phyloP scores from a whole-genome alignment of 2,113 vertebrate genomes.

The Pterocles orientalis region DNA sequence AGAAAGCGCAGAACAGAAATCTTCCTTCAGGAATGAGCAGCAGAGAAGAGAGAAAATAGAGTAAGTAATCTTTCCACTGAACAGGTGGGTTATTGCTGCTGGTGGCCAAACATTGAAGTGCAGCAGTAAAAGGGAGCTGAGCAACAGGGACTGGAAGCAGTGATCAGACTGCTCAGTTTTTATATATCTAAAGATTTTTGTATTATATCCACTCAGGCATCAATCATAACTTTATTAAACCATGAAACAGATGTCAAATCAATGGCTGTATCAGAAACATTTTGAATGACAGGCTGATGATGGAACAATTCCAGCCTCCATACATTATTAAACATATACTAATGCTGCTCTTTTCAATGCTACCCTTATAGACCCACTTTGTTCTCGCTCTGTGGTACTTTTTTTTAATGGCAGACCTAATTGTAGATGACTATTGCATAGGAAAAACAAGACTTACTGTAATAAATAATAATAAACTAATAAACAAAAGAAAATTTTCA shows the following conservation, averaged over 20 bases:
- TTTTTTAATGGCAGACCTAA: neutral
- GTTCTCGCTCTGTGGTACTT: neutral
- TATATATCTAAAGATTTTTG: constrained; percentile 26
- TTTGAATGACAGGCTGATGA: constrained; percentile 49
- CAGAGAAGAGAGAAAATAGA: neutral
- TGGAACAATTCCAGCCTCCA: constrained; percentile 36
- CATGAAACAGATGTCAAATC: constrained; percentile 3
- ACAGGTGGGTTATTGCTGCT: neutral
- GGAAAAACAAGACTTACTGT: neutral
- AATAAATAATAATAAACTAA: constrained; percentile 18
- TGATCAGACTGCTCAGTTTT: neutral
- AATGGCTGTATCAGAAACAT: constrained; percentile 25
- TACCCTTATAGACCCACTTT: neutral
- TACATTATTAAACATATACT: constrained; percentile 45
- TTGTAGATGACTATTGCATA: neutral
- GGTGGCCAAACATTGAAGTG: neutral
- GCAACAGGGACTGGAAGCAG: neutral
- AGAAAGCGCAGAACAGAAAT: neutral
- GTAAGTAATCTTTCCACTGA: neutral
- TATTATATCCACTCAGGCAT: constrained; percentile 25
- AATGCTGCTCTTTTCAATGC: neutral
- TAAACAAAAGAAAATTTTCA: neutral
- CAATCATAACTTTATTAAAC: constrained; percentile 61
- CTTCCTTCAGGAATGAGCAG: neutral
- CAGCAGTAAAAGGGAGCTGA: neutral